Conservation (phyloP, 1,140 invertebrate species). For the Drosophila yakuba region DNA sequence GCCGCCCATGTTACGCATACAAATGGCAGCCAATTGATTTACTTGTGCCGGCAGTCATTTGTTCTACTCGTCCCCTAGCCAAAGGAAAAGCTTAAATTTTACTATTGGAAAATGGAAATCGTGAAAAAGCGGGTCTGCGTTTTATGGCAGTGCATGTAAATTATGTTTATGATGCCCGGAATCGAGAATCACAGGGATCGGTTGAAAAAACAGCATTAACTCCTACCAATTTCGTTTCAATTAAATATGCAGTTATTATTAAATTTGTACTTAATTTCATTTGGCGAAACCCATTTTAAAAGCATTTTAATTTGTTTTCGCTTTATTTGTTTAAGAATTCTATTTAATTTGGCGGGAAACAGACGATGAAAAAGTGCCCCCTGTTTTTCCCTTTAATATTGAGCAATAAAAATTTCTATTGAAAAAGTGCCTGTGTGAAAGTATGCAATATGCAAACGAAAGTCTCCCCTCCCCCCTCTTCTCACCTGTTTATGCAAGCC, state of each 20-base stretch:
- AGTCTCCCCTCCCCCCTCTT: conserved; percentile 2
- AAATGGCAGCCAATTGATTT: conserved; percentile 80
- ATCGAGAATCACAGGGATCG: conserved; percentile 1
- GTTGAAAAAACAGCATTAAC: neutral
- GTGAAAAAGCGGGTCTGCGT: conserved; percentile 34
- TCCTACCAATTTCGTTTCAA: conserved; percentile 25
- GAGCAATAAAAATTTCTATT: conserved; percentile 46
- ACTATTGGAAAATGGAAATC: conserved; percentile 46
- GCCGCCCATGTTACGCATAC: conserved; percentile 65
- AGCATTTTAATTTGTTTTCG: conserved; percentile 42
- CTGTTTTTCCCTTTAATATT: conserved; percentile 40
- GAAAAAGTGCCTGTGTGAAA: conserved; percentile 28
- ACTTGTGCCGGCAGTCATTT: conserved; percentile 59
- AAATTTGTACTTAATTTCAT: conserved; percentile 45
- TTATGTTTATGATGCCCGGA: conserved; percentile 38
- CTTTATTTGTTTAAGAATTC: conserved; percentile 60
- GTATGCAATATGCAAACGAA: conserved; percentile 49
- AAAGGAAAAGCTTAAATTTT: conserved; percentile 31
- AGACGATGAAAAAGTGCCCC: neutral
- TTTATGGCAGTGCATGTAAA: conserved; percentile 43
- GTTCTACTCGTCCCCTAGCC: neutral
- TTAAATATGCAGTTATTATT: conserved; percentile 36
- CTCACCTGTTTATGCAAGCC: conserved; percentile 29
- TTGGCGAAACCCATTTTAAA: conserved; percentile 28
- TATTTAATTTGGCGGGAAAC: conserved; percentile 31